Evolutionary conservation across 1,140 invertebrate genomes (phyloP), one percentile per base, ranked within the genome.

Genomic region (Euura saliciscinereae): DNA sequence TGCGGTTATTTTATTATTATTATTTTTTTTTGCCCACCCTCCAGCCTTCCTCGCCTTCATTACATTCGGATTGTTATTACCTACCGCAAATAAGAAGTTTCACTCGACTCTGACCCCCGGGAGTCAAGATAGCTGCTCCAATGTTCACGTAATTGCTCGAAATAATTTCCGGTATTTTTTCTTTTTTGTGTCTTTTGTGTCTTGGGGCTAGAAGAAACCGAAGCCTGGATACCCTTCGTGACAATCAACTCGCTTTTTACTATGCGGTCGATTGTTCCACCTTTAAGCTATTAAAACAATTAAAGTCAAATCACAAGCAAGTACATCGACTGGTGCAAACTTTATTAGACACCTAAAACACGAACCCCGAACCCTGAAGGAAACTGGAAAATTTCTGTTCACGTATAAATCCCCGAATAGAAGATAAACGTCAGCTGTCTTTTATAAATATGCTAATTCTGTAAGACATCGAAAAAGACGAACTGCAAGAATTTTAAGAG

Each of bases 121-220:
- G 10, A n/a, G 8, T 51, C 46, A 28, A 28, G 28, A 28, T 28
- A 28, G 6, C 46, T 51, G 46, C 46, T 51, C 1, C 46, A 11
- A 6, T 59, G 51, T 59, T 59, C 51, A 6, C 3, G 51, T 59
- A 59, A 59, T 59, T 59, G 51, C 51, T 59, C 51, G 51, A 59
- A 59, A 59, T 59, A 59, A 59, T 59, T 59, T 59, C 51, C 51
- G 51, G 51, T 59, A n/a, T 59, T 59, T 59, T 59, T 59, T n/a
- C 28, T 28, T 28, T 28, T 28, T 28, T 28, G 0, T 28, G 0
- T 28, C 28, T 1, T 28, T 28, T 28, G 0, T 28, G 28, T 28
- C 28, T 28, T 28, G 28, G 1, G 28, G 28, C 28, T 1, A 28
- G 28, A 28, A 28, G 28, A 1, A 28, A 28, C 28, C 28, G 51